phyloP scores from a whole-genome alignment of 2,797 vertebrate species.

The Gymnocypris eckloni region DNA sequence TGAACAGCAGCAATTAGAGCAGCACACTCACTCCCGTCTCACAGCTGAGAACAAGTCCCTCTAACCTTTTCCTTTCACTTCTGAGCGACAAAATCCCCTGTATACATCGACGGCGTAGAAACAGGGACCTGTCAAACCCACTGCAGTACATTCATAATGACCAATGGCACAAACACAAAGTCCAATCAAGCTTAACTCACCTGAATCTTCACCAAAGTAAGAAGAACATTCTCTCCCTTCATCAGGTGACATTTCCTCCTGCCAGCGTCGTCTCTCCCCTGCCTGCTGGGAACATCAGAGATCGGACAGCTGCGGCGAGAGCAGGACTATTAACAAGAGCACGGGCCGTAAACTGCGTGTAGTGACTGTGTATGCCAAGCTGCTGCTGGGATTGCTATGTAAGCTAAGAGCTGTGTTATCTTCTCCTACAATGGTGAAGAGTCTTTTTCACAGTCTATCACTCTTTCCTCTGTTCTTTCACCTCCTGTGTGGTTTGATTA shows the following conservation, averaged over 20 bases:
- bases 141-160: slow-evolving; percentile 69
- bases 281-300: slow-evolving; percentile 80
- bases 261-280: slow-evolving; percentile 53
- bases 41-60: slow-evolving; percentile 59
- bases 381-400: slow-evolving; percentile 86
- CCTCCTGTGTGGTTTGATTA: not conserved
- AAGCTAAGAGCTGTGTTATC: slow-evolving; percentile 90
- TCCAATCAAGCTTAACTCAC: slow-evolving; percentile 77
- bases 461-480: not conserved
- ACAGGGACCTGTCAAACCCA: slow-evolving; percentile 62
- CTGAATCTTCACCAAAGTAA: slow-evolving; percentile 92
- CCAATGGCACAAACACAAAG: slow-evolving; percentile 76
- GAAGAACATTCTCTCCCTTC: slow-evolving; percentile 83
- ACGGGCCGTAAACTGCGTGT: slow-evolving; percentile 84
- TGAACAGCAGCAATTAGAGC: slow-evolving; percentile 61
- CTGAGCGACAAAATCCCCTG: slow-evolving; percentile 51
- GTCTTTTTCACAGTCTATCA: slow-evolving; percentile 13
- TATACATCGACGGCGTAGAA: slow-evolving; percentile 59
- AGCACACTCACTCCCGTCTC: slow-evolving; percentile 43
- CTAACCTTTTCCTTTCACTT: slow-evolving; percentile 62
- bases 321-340: slow-evolving; percentile 94
- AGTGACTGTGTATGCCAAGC: slow-evolving; percentile 89
- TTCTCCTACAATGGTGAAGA: slow-evolving; percentile 85
- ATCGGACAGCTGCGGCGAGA: slow-evolving; percentile 92
- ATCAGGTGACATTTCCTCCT: slow-evolving; percentile 90